Conservation (phyloP, 2,888 invertebrate species). For the Galeopsomyia nigrocyanea region DNA sequence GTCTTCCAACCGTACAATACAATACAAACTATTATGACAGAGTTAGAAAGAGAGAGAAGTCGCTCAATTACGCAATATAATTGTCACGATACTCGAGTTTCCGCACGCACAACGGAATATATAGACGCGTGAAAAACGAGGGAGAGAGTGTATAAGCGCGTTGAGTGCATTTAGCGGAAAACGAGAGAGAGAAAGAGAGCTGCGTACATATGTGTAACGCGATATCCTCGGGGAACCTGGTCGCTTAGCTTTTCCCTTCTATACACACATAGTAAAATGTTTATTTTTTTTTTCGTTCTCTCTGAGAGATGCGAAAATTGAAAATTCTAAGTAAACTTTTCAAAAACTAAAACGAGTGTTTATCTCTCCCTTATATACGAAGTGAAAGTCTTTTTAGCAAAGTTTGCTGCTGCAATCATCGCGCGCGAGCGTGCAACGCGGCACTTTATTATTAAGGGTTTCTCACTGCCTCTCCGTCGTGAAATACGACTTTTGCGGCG, state of each 20-base stretch:
- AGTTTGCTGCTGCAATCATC: slow-evolving; percentile 22
- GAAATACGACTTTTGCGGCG: slow-evolving; percentile 33
- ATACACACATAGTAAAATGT: no score
- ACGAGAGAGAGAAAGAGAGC: slow-evolving; percentile 34
- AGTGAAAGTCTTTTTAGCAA: slow-evolving; percentile 36
- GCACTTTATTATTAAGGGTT: slow-evolving; percentile 31
- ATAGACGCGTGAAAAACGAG: slow-evolving; percentile 2
- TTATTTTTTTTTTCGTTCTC: no score
- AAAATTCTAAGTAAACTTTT: no score
- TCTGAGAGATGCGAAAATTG: no score
- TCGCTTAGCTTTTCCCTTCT: slow-evolving; percentile 24
- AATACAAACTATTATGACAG: no score
- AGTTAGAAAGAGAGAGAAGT: no score
- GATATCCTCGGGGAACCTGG: slow-evolving; percentile 28
- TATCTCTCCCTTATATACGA: not conserved
- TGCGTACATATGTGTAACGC: slow-evolving; percentile 16
- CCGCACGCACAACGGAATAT: not conserved
- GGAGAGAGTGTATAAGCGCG: slow-evolving; percentile 37
- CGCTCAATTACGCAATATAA: no score
- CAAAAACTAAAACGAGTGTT: no score
- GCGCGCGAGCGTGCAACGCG: no score
- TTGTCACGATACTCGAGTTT: slow-evolving; percentile 2
- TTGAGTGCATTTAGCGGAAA: slow-evolving; percentile 34
- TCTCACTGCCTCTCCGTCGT: not conserved
- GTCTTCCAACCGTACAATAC: no score